Evolutionary conservation across 2,888 invertebrate species (phyloP).

Genomic region (Lasioglossum marginatum): DNA sequence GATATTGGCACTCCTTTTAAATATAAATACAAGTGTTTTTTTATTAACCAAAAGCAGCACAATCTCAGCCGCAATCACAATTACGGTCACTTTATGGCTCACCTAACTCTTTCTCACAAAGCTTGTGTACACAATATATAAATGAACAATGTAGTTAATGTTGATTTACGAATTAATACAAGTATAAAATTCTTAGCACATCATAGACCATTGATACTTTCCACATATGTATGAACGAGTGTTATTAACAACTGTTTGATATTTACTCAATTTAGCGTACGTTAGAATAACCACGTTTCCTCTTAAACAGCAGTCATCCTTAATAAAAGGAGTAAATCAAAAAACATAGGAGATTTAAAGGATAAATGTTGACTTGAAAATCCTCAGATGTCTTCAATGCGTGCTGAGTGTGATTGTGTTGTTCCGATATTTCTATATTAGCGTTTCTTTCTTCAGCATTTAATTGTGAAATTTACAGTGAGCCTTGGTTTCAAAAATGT

Average conservation of each 20-base stretch:
- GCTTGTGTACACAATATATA: constrained; percentile 76
- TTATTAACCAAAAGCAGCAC: constrained; percentile 70
- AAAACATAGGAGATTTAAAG: constrained; percentile 79
- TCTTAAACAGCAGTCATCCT: constrained; percentile 81
- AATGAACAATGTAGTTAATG: constrained; percentile 78
- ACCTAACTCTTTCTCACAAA: constrained; percentile 70
- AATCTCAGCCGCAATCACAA: constrained; percentile 75
- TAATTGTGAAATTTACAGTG: constrained; percentile 84
- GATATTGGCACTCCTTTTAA: constrained; percentile 71
- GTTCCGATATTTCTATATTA: constrained; percentile 80
- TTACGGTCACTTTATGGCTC: constrained; percentile 74
- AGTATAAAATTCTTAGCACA: constrained; percentile 80
- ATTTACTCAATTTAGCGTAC: constrained; percentile 77
- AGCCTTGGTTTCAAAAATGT: constrained; percentile 85
- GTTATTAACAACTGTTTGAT: constrained; percentile 74
- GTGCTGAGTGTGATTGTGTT: constrained; percentile 92
- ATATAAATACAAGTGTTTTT: constrained; percentile 62
- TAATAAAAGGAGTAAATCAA: constrained; percentile 81
- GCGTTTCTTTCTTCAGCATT: constrained; percentile 78
- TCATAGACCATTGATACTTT: constrained; percentile 79
- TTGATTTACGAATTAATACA: constrained; percentile 75
- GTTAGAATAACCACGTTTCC: constrained; percentile 77
- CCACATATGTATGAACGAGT: constrained; percentile 70
- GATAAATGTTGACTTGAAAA: constrained; percentile 86
- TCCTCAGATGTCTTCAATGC: constrained; percentile 96